Evolutionary conservation across 2,113 vertebrate genomes (phyloP).

Genomic region (Phalacrocorax pelagicus): DNA sequence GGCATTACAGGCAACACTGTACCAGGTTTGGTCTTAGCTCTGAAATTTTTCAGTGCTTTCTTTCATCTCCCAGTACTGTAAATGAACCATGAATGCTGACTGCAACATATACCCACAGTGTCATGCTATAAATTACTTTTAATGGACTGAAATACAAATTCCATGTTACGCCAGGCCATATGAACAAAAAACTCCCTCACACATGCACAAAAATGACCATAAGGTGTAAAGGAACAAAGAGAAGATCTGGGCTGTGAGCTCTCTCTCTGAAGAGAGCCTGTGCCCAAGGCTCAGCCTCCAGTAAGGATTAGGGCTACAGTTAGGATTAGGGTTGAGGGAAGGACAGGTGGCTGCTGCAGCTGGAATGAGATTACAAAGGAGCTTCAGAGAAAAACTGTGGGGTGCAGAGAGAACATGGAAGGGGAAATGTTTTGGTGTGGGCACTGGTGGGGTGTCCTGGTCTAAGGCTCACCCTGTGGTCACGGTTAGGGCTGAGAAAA

Average conservation of each 20-base stretch:
- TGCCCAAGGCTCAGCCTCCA: background rate
- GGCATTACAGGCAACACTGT: background rate
- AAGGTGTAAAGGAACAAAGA: background rate
- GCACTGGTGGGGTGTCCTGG: background rate
- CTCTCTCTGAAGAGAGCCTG: background rate
- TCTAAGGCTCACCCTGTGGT: background rate
- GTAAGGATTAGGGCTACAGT: background rate
- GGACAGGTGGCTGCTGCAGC: background rate
- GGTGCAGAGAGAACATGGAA: background rate
- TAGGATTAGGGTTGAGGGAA: background rate
- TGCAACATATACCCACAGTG: background rate
- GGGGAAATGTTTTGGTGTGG: background rate
- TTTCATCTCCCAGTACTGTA: background rate
- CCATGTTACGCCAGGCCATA: background rate
- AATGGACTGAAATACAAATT: background rate
- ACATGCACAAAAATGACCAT: background rate
- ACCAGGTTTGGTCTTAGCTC: background rate
- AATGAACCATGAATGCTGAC: background rate
- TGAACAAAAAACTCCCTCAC: background rate
- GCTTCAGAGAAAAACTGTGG: background rate
- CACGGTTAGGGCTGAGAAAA: background rate
- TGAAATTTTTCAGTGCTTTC: background rate
- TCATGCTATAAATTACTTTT: background rate
- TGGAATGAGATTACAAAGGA: background rate
- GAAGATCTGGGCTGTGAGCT: background rate